Conservation (phyloP, 2,113 vertebrate genomes). For the Odocoileus hemionus region DNA sequence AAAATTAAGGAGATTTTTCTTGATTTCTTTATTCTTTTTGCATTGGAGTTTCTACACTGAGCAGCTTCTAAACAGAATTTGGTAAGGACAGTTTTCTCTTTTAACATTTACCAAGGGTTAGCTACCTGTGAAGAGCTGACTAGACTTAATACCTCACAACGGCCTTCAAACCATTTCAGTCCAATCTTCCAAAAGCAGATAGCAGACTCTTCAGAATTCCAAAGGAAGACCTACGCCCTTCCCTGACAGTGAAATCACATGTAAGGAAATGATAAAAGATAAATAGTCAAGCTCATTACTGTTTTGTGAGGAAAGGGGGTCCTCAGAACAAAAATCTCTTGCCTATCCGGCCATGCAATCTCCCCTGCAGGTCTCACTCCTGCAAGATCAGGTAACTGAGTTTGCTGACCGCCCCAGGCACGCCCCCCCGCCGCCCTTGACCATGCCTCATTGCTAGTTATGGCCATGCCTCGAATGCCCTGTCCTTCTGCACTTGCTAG, state of each 20-base stretch:
- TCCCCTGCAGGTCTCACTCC: rapidly evolving
- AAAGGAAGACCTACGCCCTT: not conserved
- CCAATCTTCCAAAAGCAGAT: not conserved
- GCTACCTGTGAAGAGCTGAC: slow-evolving; percentile 4
- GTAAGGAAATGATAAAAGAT: not conserved
- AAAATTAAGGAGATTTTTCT: not conserved
- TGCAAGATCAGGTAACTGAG: too few species aligned
- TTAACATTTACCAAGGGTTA: not conserved
- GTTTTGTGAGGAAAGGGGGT: not conserved
- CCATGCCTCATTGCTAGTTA: not conserved
- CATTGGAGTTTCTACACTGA: not conserved
- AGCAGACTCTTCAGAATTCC: slow-evolving; percentile 4
- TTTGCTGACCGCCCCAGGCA: not conserved
- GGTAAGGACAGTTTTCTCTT: not conserved
- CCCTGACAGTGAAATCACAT: not conserved
- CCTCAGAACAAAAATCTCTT: not conserved
- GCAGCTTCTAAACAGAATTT: not conserved
- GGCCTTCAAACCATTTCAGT: not conserved
- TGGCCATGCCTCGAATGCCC: not conserved
- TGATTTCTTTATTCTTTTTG: not conserved
- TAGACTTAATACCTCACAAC: not conserved
- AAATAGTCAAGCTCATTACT: not conserved
- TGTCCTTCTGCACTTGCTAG: not conserved
- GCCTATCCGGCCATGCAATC: not conserved
- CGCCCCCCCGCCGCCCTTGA: too few species aligned